Conservation (phyloP, 2,797 vertebrate species). For the Sebastes oblongus region DNA sequence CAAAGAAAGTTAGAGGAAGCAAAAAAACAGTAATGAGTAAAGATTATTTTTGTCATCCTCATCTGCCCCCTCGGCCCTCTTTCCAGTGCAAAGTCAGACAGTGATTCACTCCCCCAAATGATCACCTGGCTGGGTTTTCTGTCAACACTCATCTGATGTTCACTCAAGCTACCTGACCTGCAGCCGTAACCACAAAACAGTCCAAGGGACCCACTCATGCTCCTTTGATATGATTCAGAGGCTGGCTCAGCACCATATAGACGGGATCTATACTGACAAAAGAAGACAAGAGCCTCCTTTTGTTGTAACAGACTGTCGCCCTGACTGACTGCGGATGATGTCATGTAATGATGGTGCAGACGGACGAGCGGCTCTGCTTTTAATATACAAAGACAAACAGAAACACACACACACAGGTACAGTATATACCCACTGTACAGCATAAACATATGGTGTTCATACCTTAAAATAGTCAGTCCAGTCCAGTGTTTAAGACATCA, state of each 20-base stretch:
- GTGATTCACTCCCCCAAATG: constrained; percentile 54
- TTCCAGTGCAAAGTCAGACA: constrained; percentile 44
- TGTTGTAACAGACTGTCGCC: constrained; percentile 1
- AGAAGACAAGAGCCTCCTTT: neutral
- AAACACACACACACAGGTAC: neutral
- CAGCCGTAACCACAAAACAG: constrained; percentile 36
- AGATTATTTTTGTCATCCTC: constrained; percentile 5
- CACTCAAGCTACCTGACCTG: constrained; percentile 29
- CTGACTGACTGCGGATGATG: constrained; percentile 21
- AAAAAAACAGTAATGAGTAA: neutral
- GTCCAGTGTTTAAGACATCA: constrained; percentile 24
- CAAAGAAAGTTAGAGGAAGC: neutral
- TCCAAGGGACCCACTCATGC: neutral
- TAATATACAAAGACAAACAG: constrained; percentile 1
- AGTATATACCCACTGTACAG: neutral
- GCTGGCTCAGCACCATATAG: constrained; percentile 16
- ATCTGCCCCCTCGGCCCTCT: neutral
- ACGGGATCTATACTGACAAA: neutral
- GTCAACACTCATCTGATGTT: constrained; percentile 46
- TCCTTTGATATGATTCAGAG: constrained; percentile 49
- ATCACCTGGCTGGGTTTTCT: constrained; percentile 55
- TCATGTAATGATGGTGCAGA: constrained; percentile 47
- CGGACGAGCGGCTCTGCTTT: constrained; percentile 4
- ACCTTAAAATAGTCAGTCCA: neutral
- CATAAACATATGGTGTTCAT: neutral